Evolutionary conservation across 2,888 invertebrate species (phyloP).

Genomic region (Acanthopleura granulata): DNA sequence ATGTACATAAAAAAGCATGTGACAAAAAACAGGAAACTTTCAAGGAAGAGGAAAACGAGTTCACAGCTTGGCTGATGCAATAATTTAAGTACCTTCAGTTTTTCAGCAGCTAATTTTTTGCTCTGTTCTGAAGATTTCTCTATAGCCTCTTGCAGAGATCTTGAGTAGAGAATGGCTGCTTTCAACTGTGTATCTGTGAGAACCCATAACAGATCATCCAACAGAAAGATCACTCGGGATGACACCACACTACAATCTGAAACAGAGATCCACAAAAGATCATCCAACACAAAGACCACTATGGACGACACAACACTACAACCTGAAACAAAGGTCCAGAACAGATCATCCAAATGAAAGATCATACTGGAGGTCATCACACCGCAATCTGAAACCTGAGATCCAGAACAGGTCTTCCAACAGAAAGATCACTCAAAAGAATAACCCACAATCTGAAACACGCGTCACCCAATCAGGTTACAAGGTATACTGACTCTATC

Average conservation of each 20-base stretch:
- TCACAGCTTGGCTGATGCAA: no score
- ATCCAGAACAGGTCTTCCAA: constrained; percentile 6
- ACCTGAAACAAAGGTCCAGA: constrained; percentile 77
- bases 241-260: constrained; percentile 93
- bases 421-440: constrained; percentile 88
- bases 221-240: constrained; percentile 89
- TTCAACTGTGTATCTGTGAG: constrained; percentile 95
- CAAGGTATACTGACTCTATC: no score
- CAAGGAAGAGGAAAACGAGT: no score
- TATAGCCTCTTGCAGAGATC: constrained; percentile 64
- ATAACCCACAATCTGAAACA: constrained; percentile 88
- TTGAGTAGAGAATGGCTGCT: constrained; percentile 79
- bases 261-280: constrained; percentile 32
- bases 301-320: not conserved
- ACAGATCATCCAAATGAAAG: constrained; percentile 92
- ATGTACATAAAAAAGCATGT: no score
- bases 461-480: not conserved
- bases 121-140: constrained; percentile 64
- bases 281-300: not conserved
- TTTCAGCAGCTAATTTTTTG: constrained; percentile 63
- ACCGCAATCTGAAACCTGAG: constrained; percentile 85
- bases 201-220: constrained; percentile 98
- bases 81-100: constrained; percentile 53
- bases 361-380: constrained; percentile 92
- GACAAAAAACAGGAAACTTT: no score